A percentile compares a stretch with the other conserved stretches of the same genome.
phyloP scores from a whole-genome alignment of 1,140 invertebrate species.

The Musca domestica region DNA sequence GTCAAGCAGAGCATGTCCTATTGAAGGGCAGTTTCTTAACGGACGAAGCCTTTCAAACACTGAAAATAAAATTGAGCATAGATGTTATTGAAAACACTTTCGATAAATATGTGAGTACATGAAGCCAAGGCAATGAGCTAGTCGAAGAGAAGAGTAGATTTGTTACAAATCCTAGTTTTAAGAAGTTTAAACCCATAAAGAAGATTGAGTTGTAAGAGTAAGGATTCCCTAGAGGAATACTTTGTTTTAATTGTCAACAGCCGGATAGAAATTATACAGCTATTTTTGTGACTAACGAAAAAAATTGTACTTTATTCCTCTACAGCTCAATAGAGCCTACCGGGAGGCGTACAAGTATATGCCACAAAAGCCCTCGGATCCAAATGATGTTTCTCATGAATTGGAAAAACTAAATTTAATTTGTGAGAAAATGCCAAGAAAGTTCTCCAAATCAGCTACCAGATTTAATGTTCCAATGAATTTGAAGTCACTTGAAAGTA shows the following conservation, averaged over 20 bases:
- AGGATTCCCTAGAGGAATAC: too few species aligned
- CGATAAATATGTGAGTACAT: constrained; percentile 44
- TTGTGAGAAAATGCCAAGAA: constrained; percentile 56
- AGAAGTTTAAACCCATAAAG: too few species aligned
- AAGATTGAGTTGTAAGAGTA: too few species aligned
- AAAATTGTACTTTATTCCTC: too few species aligned
- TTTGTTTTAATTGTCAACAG: too few species aligned
- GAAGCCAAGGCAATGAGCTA: background rate
- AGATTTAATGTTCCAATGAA: constrained; percentile 65
- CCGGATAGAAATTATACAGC: too few species aligned
- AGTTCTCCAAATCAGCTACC: constrained; percentile 62
- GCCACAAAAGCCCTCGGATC: constrained; percentile 32
- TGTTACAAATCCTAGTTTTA: too few species aligned
- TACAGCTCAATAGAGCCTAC: constrained; percentile 42
- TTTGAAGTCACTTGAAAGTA: constrained; percentile 57
- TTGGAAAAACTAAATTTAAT: constrained; percentile 16
- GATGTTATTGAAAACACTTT: constrained; percentile 51
- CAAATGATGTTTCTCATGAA: background rate
- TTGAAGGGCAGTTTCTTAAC: constrained; percentile 49
- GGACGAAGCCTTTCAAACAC: constrained; percentile 47
- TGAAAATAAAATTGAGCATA: constrained; percentile 47
- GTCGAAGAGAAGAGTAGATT: too few species aligned
- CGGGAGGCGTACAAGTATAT: constrained; percentile 49
- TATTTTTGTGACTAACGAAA: too few species aligned
- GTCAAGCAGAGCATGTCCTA: constrained; percentile 37